These are phyloP conservation scores for Palythoa grandis DNA, from an alignment of 92 coral and sea anemone species.

Conservation along the genomic window DNA sequence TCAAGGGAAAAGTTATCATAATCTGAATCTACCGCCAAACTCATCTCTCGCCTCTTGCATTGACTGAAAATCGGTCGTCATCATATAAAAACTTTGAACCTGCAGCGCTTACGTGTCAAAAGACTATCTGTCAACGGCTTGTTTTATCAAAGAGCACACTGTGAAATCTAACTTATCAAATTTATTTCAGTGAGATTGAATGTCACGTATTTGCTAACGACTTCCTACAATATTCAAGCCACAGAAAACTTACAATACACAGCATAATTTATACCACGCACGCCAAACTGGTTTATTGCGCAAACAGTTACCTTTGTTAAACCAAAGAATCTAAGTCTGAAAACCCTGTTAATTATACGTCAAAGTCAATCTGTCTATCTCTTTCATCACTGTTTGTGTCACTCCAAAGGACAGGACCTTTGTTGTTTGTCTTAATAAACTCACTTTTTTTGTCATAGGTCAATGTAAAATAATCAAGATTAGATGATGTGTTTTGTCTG, in stretches of 20 bases:
- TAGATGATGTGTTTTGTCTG: not conserved
- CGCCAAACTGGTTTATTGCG: not conserved
- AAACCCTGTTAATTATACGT: not conserved
- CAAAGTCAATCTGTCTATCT: not conserved
- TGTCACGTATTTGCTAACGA: not conserved
- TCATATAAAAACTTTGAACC: not conserved
- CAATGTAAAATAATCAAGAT: not conserved
- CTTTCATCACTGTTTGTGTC: not conserved
- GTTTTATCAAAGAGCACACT: not conserved
- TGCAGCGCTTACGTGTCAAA: conserved; percentile 1
- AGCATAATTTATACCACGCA: not conserved
- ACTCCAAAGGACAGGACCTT: not conserved
- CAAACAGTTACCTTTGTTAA: not conserved
- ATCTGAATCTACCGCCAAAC: not conserved
- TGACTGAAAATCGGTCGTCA: not conserved
- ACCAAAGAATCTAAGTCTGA: not conserved
- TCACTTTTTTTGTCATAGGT: not conserved
- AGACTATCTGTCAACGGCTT: conserved; percentile 20
- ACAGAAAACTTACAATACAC: not conserved
- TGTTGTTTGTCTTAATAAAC: not conserved
- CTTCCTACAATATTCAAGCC: not conserved
- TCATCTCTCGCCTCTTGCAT: not conserved
- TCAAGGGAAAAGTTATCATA: not conserved
- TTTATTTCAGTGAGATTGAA: not conserved
- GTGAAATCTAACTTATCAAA: not conserved